phyloP scores from a whole-genome alignment of 2,797 vertebrate genomes.

The Enteromius thamalakanensis region DNA sequence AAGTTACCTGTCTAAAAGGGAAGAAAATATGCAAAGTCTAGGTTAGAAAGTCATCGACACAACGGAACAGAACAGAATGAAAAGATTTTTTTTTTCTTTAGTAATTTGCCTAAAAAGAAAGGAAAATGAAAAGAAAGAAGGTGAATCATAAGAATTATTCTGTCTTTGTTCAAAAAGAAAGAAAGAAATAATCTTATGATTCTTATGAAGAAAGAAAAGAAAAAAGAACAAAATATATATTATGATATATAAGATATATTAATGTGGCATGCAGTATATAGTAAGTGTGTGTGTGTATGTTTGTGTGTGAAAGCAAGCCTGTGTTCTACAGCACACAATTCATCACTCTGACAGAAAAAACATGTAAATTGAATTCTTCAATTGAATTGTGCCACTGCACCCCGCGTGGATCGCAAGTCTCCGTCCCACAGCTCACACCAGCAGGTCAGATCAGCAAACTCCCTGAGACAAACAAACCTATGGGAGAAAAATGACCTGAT shows the following conservation, averaged over 20 bases:
- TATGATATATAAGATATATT: no score
- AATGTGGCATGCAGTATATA: not conserved
- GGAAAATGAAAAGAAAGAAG: not conserved
- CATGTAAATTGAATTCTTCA: constrained; percentile 46
- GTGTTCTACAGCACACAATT: constrained; percentile 25
- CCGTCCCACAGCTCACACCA: constrained; percentile 21
- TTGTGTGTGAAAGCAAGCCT: not conserved
- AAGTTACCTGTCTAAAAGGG: no score
- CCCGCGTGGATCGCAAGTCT: constrained; percentile 20
- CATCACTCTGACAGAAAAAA: constrained; percentile 38
- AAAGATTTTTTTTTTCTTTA: no score
- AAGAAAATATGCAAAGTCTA: not conserved
- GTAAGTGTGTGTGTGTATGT: not conserved
- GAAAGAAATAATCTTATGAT: not conserved
- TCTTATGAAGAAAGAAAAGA: not conserved
- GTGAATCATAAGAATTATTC: not conserved
- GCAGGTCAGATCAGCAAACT: constrained; percentile 5
- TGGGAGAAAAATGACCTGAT: constrained; percentile 8
- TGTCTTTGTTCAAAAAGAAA: not conserved
- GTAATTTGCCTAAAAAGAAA: not conserved
- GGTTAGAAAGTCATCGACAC: no score
- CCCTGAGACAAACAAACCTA: constrained; percentile 2
- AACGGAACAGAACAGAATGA: not conserved
- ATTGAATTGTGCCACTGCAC: constrained; percentile 40
- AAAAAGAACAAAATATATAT: no score